Conservation (phyloP, 1,140 invertebrate genomes). For the Drosophila carrolli region DNA sequence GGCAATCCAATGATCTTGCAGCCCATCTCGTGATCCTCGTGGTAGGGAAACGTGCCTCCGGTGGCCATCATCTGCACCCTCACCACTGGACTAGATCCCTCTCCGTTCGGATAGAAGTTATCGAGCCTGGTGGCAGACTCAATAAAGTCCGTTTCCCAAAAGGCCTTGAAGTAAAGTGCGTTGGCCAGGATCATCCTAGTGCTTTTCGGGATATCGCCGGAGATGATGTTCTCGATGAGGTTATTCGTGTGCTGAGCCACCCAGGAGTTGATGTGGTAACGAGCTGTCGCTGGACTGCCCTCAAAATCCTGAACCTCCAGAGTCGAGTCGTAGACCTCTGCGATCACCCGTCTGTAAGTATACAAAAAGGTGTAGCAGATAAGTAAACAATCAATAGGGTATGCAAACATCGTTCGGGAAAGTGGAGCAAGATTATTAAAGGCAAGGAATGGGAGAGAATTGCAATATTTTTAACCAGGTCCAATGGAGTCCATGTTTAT, state of each 20-base stretch:
- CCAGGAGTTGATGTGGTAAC: conserved; percentile 88
- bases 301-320: conserved; percentile 87
- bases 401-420: conserved; percentile 20
- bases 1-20: conserved; percentile 89
- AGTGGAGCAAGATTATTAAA: conserved; percentile 4
- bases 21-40: conserved; percentile 64
- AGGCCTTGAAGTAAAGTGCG: conserved; percentile 91
- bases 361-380: conserved; percentile 8
- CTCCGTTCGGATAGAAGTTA: conserved; percentile 85
- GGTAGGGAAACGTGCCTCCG: conserved; percentile 78
- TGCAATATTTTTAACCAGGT: neutral
- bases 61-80: conserved; percentile 89
- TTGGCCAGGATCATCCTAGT: conserved; percentile 90
- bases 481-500: neutral
- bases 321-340: conserved; percentile 86
- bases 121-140: conserved; percentile 84
- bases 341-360: conserved; percentile 79
- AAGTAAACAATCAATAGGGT: conserved; percentile 2
- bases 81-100: conserved; percentile 84
- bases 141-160: conserved; percentile 90
- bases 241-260: conserved; percentile 87
- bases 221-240: conserved; percentile 88
- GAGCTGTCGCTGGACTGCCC: conserved; percentile 78
- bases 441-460: neutral
- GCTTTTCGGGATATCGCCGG: conserved; percentile 78